Base-by-base conservation (phyloP, 2,888 invertebrate genomes). In the Hydriomena furcata region DNA sequence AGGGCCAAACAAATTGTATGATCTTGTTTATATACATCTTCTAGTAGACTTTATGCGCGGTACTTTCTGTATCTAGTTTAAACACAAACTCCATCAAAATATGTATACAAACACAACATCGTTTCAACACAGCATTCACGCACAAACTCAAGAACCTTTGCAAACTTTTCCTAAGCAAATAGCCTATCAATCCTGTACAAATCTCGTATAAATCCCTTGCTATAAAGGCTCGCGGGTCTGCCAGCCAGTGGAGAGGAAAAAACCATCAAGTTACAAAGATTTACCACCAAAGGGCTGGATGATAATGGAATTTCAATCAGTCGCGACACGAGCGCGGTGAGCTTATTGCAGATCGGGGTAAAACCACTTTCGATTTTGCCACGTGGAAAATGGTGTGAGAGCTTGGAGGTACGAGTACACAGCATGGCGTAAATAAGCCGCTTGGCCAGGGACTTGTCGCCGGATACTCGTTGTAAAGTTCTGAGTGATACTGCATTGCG, bases 221-320 rank as follows among this genome's bases (percentile, higher is more conserved):
- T 71, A 83, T 78, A 82, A 81, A 81, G 73, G 68, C 63, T 54
- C 64, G 64, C 61, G 60, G 61, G 70, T 69, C 69, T 73, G 72
- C 66, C 71, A 78, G 65, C 64, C 72, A 66, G 63, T 63, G 72
- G 69, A 71, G 75, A 76, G 79, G 79, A 82, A 85, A 84, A 84
- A 77, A 76, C 77, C 75, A 71, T 67, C 64, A 63, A 76, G 76
- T 76, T 78, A 76, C 76, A 79, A 80, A 82, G 82, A 83, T 81
- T 81, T 80, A 82, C 82, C 82, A 77, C 80, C 73, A 72, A 67
- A 71, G 75, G 82, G 79, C 66, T 64, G 76, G 76, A 78, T 86
- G 81, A 85, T 88, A 88, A 88, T 87, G 84, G 88, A 84, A 85
- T 88, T 87, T 87, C 88, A 88, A 88, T 88, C 86, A 85, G 84